Conservation (phyloP, 35 echinoderm and acorn worm genomes). For the Apostichopus parvimensis region DNA sequence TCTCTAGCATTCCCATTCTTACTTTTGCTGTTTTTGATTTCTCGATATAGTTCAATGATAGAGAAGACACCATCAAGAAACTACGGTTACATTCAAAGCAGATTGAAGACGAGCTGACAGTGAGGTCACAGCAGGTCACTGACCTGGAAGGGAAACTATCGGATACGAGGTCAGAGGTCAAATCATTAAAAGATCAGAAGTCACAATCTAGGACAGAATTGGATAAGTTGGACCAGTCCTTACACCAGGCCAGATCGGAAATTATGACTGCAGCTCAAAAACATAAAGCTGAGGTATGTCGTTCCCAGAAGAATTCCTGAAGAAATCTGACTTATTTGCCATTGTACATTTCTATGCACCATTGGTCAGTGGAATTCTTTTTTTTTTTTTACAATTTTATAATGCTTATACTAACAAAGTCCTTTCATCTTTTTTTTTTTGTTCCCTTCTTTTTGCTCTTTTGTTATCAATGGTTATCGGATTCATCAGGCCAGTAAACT, state of each 20-base stretch:
- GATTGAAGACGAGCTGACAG: conserved; percentile 22
- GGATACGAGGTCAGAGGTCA: conserved; percentile 52
- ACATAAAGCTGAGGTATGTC: conserved; percentile 85
- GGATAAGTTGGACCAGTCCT: conserved; percentile 55
- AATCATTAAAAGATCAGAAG: conserved; percentile 64
- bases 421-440: background rate
- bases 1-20: background rate
- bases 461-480: background rate
- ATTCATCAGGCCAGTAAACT: conserved; percentile 65
- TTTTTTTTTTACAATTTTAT: too few relatives aligned
- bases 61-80: conserved; percentile 35
- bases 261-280: conserved; percentile 72
- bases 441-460: background rate
- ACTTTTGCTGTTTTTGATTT: background rate
- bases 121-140: conserved; percentile 25
- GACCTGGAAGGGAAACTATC: conserved; percentile 56
- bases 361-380: too few relatives aligned
- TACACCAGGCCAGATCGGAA: conserved; percentile 67
- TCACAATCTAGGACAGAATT: conserved; percentile 60
- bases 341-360: too few relatives aligned
- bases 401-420: too few relatives aligned
- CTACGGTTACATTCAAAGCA: background rate
- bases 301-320: too few relatives aligned
- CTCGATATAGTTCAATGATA: background rate
- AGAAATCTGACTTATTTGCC: too few relatives aligned